Evolutionary conservation across 2,113 vertebrate genomes (phyloP), one percentile per base, ranked within the genome.

Genomic region (Nothobranchius kuhntae): DNA sequence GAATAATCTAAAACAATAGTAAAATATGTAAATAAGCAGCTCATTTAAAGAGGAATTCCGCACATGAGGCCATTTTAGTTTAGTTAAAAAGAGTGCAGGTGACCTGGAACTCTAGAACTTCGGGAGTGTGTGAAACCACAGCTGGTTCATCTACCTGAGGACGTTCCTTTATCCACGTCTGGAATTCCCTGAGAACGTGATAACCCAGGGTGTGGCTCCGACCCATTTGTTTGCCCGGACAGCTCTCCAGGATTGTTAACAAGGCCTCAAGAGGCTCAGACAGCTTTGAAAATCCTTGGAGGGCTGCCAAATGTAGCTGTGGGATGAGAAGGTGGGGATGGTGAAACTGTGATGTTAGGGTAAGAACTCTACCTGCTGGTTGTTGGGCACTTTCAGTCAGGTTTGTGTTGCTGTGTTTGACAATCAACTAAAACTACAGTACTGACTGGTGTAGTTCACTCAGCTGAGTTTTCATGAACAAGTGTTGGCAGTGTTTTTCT

Each of bases 171-270:
- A 85, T 57, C 92, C 92, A 94, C 12, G 44, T 76, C 57, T 83
- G 81, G 64, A 93, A 93, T 80, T 93, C 91, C 7, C 75, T 48
- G 17, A 94, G 80, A 60, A 94, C 52, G 2, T 89, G 79, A 50
- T 86, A 75, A 11, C 73, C 53, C 13, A 92, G 71, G 15, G 86
- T 90, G 72, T 77, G 68, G 61, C 81, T 78, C n/a, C 84, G 88
- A 54, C 83, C 71, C 75, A 84, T 92, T 73, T 90, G 89, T 78
- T 77, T 75, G 48, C 81, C 80, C 0, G 87, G 72, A 73, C 86
- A 91, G 65, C 81, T 35, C 78, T 93, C 90, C 69, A 94, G 73
- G 55, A 93, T 53, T 24, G 72, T 81, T 47, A 94, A 83, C 36
- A 93, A 68, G 30, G 65, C 85, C 10, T 75, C 78, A 26, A 93